Evolutionary conservation across 2,888 invertebrate species (phyloP), one percentile per base, ranked within the genome.

Genomic region (Gnatocerus cornutus): DNA sequence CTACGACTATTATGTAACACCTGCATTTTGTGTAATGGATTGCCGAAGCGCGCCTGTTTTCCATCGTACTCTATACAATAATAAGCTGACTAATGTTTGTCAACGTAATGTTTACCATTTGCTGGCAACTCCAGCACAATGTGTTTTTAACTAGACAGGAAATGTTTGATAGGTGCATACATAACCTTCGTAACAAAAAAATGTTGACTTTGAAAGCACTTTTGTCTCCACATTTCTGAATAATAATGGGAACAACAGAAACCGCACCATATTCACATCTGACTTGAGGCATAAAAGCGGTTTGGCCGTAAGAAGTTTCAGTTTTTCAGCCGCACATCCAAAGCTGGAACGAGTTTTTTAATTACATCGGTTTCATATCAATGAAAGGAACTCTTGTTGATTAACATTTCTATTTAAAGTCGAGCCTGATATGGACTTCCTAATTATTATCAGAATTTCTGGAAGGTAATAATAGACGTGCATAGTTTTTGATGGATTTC

Each of bases 331-430:
- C n/a, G n/a, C n/a, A n/a, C 29, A 29, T 73, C 61, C 68, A 76
- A 75, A 75, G 48, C 9, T 30, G 56, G 13, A 56, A 41, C 74
- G 73, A 61, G n/a, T n/a, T n/a, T n/a, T 68, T 74, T 74, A 76
- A 74, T 75, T 76, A 69, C 70, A 71, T 68, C 70, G 63, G 69
- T n/a, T 71, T 68, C 67, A 73, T 72, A 73, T 73, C 74, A 74
- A 74, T 73, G 73, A 73, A 73, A 69, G 69, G 74, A 74, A 73
- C 58, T 33, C 58, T 63, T 61, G 16, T 46, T 14, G 58, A 76
- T 74, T 74, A 73, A 71, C 74, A 74, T 76, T 75, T 71, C 69
- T 68, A 72, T 72, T 68, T 62, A 69, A 70, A 55, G 37, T 39
- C 39, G 62, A 62, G 58, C 71, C 68, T 27, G 66, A 68, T 63